Evolutionary conservation across 2,113 vertebrate species (phyloP), one percentile per base, ranked within the genome.

Genomic region (Spermophilus dauricus): DNA sequence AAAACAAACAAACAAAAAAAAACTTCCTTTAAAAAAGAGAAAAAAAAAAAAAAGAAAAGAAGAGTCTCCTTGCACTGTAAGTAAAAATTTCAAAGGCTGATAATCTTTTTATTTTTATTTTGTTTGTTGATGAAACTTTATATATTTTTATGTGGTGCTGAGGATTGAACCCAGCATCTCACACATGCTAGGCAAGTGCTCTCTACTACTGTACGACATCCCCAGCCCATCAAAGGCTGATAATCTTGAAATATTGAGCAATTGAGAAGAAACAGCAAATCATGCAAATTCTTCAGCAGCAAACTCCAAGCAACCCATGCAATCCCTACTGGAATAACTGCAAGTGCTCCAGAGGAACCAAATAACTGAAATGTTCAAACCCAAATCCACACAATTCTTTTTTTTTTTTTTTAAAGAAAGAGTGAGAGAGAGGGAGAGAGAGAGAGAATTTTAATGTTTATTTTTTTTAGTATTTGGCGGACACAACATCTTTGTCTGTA

Each of bases 251-350:
- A n/a, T n/a, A 58, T 0, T 13, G 83, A 92, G 20, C 39, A 84
- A 58, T 37, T 86, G 70, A 92, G 65, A 86, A 95, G 34, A 95
- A 95, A 72, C 0, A 65, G 16, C 28, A 80, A 78, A 94, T 92
- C 58, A 45, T 32, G 28, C 81, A 87, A 90, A 75, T 32, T 84
- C 32, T 75, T 86, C 6, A 70, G 39, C 72, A 91, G 56, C 42
- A n/a, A 89, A 77, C 14, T 24, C 51, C 24, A 93, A 45, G 28
- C 28, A 75, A 45, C 30, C 80, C 87, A 51, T 8, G 10, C 2
- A 48, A 51, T 30, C 77, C 18, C 88, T 34, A 83, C 42, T 12
- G 65, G 22, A 32, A 2, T 75, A 58, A 94, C 3, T 51, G 42
- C 2, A 13, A 70, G 34, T 48, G 32, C 70, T n/a, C 6, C 67